Evolutionary conservation across 1,140 invertebrate species (phyloP).

Genomic region (Branchinecta lynchi): DNA sequence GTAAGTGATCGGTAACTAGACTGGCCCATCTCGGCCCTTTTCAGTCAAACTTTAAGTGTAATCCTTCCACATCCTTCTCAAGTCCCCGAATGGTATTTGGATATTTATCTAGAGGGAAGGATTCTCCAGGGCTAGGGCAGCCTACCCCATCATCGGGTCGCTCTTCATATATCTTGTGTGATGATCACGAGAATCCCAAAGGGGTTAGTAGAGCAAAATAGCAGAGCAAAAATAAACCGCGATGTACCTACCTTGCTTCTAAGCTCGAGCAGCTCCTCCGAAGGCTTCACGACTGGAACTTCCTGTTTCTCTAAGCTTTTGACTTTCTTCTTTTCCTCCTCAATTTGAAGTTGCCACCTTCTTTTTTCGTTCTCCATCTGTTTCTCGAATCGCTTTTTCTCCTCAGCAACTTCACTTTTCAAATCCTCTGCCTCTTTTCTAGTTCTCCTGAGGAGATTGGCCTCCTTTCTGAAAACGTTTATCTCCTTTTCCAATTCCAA

Average conservation of each 20-base stretch:
- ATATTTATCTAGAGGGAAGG: too few relatives aligned
- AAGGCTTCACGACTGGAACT: background rate
- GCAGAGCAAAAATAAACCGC: too few relatives aligned
- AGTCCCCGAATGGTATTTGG: too few relatives aligned
- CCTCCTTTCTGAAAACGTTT: background rate
- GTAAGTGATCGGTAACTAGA: too few relatives aligned
- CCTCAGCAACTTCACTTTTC: background rate
- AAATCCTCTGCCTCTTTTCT: conserved; percentile 2
- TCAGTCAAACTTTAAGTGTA: too few relatives aligned
- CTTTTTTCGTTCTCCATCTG: conserved; percentile 7
- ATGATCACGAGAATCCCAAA: too few relatives aligned
- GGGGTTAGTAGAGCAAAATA: too few relatives aligned
- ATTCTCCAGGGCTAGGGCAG: too few relatives aligned
- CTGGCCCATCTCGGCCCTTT: too few relatives aligned
- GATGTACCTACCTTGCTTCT: background rate
- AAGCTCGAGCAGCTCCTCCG: background rate
- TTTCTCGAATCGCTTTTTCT: background rate
- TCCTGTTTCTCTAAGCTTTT: background rate
- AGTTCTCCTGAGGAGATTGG: background rate
- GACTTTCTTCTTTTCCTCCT: background rate
- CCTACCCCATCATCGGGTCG: too few relatives aligned
- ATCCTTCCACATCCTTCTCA: too few relatives aligned
- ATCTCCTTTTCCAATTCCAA: conserved; percentile 1
- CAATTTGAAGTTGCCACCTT: background rate
- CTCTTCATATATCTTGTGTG: too few relatives aligned